A percentile compares a stretch with the other conserved stretches of the same genome.
phyloP scores from a whole-genome alignment of 2,888 invertebrate genomes.

The Lepidonotus clava region DNA sequence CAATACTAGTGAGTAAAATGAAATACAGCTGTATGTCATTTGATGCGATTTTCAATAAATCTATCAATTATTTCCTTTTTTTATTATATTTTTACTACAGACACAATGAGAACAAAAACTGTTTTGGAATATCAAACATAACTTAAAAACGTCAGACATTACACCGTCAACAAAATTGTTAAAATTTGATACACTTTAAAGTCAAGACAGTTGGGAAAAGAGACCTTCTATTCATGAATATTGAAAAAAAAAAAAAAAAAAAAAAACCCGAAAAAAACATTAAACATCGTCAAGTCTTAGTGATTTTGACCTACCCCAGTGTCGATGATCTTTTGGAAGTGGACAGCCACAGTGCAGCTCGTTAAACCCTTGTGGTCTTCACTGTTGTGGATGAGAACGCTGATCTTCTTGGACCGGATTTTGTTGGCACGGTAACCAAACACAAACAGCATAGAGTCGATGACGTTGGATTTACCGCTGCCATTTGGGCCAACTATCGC shows the following conservation, averaged over 20 bases:
- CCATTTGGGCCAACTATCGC: constrained; percentile 99
- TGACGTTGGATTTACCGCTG: constrained; percentile 99
- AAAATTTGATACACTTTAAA: not conserved
- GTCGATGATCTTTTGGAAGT: constrained; percentile 86
- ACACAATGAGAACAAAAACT: too few relatives aligned
- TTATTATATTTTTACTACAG: too few relatives aligned
- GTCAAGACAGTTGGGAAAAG: not conserved
- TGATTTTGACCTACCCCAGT: constrained; percentile 73
- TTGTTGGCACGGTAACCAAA: constrained; percentile 98
- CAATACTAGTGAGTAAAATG: too few relatives aligned
- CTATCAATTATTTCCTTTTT: too few relatives aligned
- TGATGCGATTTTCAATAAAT: too few relatives aligned
- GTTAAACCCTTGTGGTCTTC: constrained; percentile 87
- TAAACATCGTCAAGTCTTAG: not conserved
- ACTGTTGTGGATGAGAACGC: constrained; percentile 95
- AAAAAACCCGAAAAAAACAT: not conserved
- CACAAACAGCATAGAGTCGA: constrained; percentile 99
- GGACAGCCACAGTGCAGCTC: constrained; percentile 92
- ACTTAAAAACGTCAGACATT: too few relatives aligned
- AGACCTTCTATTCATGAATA: not conserved
- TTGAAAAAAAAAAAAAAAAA: not conserved
- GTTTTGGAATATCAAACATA: too few relatives aligned
- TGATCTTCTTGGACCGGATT: constrained; percentile 97
- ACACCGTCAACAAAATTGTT: too few relatives aligned
- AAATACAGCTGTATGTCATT: too few relatives aligned